These are phyloP conservation scores for Drosophila jambulina DNA, from an alignment of 1,140 invertebrate species.

Conservation along the genomic window DNA sequence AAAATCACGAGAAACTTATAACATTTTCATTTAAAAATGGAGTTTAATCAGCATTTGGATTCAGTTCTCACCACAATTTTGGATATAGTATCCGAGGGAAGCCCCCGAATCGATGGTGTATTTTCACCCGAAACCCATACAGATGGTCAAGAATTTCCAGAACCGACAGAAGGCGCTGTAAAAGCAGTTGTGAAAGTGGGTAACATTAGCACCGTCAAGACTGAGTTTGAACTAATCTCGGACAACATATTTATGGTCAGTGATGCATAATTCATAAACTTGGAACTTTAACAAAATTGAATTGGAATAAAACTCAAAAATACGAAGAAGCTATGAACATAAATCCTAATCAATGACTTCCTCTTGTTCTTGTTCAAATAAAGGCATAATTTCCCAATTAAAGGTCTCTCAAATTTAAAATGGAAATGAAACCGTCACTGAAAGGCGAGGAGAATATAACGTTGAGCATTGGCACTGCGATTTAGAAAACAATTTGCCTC, in stretches of 20 bases:
- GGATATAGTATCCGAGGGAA: neutral
- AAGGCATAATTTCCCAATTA: neutral
- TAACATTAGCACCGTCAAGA: neutral
- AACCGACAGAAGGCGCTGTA: neutral
- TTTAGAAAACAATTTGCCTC: conserved; percentile 70
- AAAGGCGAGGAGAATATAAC: conserved; percentile 1
- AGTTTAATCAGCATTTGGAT: conserved; percentile 15
- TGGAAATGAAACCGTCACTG: conserved; percentile 3
- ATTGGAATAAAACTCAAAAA: neutral
- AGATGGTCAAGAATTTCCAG: neutral
- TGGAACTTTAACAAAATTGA: neutral
- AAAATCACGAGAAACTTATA: neutral
- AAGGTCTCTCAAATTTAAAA: neutral
- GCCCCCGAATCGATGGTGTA: neutral
- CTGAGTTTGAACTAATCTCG: neutral
- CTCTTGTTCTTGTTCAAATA: neutral
- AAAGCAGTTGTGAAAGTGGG: neutral
- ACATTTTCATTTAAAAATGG: neutral
- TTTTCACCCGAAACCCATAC: neutral
- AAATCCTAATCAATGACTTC: neutral
- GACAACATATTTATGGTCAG: neutral
- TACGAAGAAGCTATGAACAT: too few species aligned
- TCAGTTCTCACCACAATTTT: neutral
- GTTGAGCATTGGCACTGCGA: conserved; percentile 22
- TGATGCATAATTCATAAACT: neutral